Evolutionary conservation across 2,888 invertebrate genomes (phyloP).

Genomic region (Drosophila hawaiiensis): DNA sequence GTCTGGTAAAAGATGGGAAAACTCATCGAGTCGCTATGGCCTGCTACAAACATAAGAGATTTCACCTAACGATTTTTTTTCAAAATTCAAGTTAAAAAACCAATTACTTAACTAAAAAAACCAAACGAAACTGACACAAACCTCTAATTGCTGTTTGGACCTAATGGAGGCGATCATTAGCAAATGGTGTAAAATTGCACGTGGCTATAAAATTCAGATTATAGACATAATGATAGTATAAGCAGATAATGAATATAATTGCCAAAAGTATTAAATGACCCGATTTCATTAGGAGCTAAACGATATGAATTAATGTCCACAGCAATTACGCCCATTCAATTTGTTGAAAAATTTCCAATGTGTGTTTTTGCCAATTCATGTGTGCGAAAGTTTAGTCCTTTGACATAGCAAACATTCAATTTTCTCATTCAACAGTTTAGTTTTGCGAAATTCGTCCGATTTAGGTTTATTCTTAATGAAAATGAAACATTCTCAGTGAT

Average conservation of each 20-base stretch:
- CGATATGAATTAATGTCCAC: slow-evolving; percentile 3
- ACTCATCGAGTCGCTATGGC: background rate
- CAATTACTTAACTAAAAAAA: background rate
- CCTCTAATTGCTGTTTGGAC: slow-evolving; percentile 3
- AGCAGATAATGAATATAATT: background rate
- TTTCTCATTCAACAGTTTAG: slow-evolving; percentile 28
- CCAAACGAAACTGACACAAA: background rate
- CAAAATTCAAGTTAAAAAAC: background rate
- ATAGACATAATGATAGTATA: background rate
- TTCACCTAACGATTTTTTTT: background rate
- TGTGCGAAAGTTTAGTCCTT: slow-evolving; percentile 14
- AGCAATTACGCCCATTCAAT: slow-evolving; percentile 1
- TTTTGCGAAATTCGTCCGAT: background rate
- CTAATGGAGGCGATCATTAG: slow-evolving; percentile 11
- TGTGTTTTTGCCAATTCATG: background rate
- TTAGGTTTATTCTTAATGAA: background rate
- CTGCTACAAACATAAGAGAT: background rate
- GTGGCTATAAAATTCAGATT: background rate
- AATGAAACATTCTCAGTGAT: slow-evolving; percentile 13
- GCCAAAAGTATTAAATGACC: slow-evolving; percentile 1
- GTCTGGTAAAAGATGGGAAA: background rate
- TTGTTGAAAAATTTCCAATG: slow-evolving; percentile 1
- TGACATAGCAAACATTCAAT: slow-evolving; percentile 6
- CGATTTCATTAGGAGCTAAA: background rate
- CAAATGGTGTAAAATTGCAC: slow-evolving; percentile 6